phyloP scores from a whole-genome alignment of 2,888 invertebrate genomes.

The Rambutsinella grinnellia region DNA sequence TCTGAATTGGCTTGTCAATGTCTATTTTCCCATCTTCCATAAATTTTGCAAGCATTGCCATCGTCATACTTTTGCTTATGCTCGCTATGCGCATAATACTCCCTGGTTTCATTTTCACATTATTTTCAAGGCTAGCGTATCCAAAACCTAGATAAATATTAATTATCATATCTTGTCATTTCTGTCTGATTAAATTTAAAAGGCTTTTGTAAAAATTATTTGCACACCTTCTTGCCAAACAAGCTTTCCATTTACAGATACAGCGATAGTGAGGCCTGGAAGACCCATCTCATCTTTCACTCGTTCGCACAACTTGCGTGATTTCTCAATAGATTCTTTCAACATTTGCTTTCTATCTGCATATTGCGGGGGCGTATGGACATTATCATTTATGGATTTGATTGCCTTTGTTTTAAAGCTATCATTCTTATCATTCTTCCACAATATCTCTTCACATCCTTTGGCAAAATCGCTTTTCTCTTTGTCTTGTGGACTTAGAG shows the following conservation, averaged over 20 bases:
- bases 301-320: constrained; percentile 61
- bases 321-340: constrained; percentile 59
- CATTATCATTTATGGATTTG: too few relatives aligned
- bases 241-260: constrained; percentile 71
- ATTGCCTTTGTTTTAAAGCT: too few relatives aligned
- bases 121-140: constrained; percentile 73
- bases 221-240: constrained; percentile 70
- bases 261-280: constrained; percentile 71
- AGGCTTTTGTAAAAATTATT: background rate
- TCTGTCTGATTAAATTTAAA: too few relatives aligned
- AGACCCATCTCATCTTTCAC: constrained; percentile 67
- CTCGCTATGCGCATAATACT: constrained; percentile 75
- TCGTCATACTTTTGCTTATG: constrained; percentile 73
- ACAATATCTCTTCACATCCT: background rate
- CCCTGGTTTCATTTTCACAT: constrained; percentile 69
- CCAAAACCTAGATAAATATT: constrained; percentile 71
- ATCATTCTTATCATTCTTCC: background rate
- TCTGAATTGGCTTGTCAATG: constrained; percentile 72
- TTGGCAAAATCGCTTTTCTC: background rate
- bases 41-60: constrained; percentile 72
- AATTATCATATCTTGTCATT: too few relatives aligned
- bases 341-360: constrained; percentile 8
- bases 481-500: constrained; percentile 9
- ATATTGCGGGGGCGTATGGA: background rate
- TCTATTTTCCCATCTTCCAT: constrained; percentile 72